Base-by-base conservation (phyloP, 2,797 vertebrate species). In the Diglossa cyanea region DNA sequence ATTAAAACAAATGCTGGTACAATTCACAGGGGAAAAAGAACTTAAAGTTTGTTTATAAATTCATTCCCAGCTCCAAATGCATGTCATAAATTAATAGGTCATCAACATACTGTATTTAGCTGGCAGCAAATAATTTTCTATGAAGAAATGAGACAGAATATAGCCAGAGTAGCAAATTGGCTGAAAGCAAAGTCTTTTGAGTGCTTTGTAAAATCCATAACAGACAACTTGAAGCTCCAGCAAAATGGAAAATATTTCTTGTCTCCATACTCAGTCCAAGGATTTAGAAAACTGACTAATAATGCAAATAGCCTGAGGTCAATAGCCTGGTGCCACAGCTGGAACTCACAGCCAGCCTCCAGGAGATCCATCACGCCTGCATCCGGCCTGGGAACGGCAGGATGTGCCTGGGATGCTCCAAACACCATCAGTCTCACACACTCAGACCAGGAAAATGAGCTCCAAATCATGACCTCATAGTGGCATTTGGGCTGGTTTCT, bases 281-380 rank as follows among this genome's bases (percentile, higher is more conserved):
- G 95, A 86, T 94, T 97, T 97, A 94, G 78, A 78, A 96, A 97
- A 96, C 75, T 97, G 97, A 97, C 92, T 96, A 97, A 97, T 96
- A 98, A 97, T 97, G 97, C 95, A 97, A 96, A 97, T 93, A 94
- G 63, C 55, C 94, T 45, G 76, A 95, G 97, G 97, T 97, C 97
- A 98, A 96, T 89, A 96, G 95, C 60, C 87, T 95, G 90, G 85
- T 97, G 94, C 88, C 96, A 94, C 73, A 65, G 95, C 88, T 94
- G 92, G 95, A 95, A 86, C 1, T 2, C 67, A 60, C 21, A 25
- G 10, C 26, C 77, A 67, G 72, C 62, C 84, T 90, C 71, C 82
- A 89, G 81, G 93, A 86, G 88, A 95, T 93, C 80, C 62, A 86
- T 92, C 93, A 83, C 8, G 4, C 3, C 2, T 14, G 7, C 16